Evolutionary conservation across 2,113 vertebrate genomes (phyloP).

Genomic region (Pedetes capensis): DNA sequence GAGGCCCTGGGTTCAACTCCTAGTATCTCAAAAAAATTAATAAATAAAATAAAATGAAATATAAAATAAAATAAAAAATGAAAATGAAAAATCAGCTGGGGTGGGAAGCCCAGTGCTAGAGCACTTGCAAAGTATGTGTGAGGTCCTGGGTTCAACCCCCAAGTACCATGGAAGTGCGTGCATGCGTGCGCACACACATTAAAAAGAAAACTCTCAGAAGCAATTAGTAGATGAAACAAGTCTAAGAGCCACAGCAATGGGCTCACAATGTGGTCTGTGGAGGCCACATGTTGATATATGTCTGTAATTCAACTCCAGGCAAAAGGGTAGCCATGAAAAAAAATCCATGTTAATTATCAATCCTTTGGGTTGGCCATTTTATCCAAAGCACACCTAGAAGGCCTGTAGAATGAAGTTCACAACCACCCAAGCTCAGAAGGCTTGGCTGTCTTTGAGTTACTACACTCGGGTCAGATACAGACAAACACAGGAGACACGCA

Average conservation of each 20-base stretch:
- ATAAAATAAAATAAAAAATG: too few relatives aligned
- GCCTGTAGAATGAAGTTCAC: background rate
- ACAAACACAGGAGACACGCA: background rate
- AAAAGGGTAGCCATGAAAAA: background rate
- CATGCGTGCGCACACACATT: too few relatives aligned
- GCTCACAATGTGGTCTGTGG: background rate
- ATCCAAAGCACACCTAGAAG: background rate
- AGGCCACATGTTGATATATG: background rate
- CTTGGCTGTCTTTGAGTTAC: background rate
- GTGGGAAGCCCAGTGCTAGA: too few relatives aligned
- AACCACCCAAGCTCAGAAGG: background rate
- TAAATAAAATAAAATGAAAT: too few relatives aligned
- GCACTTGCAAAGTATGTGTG: too few relatives aligned
- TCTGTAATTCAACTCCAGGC: background rate
- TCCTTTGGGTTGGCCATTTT: background rate
- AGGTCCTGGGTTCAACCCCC: too few relatives aligned
- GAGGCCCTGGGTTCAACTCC: too few relatives aligned
- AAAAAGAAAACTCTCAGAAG: background rate
- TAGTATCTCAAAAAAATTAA: too few relatives aligned
- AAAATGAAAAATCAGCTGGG: too few relatives aligned
- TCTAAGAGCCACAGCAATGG: background rate
- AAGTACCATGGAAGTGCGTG: too few relatives aligned
- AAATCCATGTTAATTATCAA: background rate
- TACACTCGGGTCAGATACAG: background rate
- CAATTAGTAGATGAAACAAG: background rate